Percentiles rank a stretch among this genome's conserved stretches.
Conservation (phyloP, 2,113 vertebrate genomes). For the Lasiurus borealis region DNA sequence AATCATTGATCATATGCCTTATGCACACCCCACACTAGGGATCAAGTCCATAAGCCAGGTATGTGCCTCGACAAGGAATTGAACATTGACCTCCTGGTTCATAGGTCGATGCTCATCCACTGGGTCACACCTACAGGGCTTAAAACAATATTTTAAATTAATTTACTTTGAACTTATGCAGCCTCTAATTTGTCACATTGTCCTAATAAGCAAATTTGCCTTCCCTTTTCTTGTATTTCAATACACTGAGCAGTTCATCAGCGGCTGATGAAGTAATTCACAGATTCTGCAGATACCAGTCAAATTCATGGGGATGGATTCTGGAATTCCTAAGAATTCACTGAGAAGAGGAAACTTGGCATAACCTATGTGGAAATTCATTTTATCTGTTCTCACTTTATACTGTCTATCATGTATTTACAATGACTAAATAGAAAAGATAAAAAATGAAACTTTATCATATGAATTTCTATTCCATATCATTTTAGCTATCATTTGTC, state of each 20-base stretch:
- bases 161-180: background rate
- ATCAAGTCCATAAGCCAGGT: too few relatives aligned
- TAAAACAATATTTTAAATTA: slow-evolving; percentile 5
- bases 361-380: slow-evolving; percentile 82
- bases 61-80: too few relatives aligned
- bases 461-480: slow-evolving; percentile 87
- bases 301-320: slow-evolving; percentile 74
- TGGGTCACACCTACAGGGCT: background rate
- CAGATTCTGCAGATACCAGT: slow-evolving; percentile 82
- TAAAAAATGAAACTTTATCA: slow-evolving; percentile 85
- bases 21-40: too few relatives aligned
- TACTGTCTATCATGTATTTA: slow-evolving; percentile 84
- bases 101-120: too few relatives aligned
- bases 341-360: slow-evolving; percentile 85
- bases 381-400: slow-evolving; percentile 87
- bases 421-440: slow-evolving; percentile 86
- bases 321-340: slow-evolving; percentile 83
- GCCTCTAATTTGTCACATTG: background rate
- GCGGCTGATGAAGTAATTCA: slow-evolving; percentile 78
- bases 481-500: slow-evolving; percentile 87
- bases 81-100: too few relatives aligned
- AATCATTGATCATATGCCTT: too few relatives aligned
- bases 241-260: slow-evolving; percentile 67
- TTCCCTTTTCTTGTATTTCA: slow-evolving; percentile 30
- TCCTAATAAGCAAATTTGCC: slow-evolving; percentile 67